Percentiles rank a stretch among this genome's conserved stretches.
These are phyloP conservation scores for Steinernema khuongi DNA, from an alignment of 1,140 invertebrate species.

Conservation along the genomic window DNA sequence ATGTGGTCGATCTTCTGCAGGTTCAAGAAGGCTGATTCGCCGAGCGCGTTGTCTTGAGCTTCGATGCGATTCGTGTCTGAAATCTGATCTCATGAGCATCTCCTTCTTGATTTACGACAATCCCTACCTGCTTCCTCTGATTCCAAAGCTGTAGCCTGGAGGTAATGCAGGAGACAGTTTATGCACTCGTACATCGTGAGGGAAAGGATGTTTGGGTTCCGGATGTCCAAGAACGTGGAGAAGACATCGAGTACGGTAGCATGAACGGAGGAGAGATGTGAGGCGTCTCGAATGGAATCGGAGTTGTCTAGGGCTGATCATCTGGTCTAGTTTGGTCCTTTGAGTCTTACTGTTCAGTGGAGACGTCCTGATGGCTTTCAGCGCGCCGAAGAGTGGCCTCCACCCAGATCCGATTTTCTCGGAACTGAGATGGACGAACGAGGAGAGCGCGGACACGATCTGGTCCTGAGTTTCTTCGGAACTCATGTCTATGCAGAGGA, in stretches of 20 bases:
- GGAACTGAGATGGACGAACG: neutral
- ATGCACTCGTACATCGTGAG: conserved; percentile 5
- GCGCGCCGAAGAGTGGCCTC: neutral
- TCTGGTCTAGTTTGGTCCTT: neutral
- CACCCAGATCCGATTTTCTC: conserved; percentile 4
- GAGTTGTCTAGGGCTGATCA: conserved; percentile 10
- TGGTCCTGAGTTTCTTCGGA: neutral
- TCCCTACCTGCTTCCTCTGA: neutral
- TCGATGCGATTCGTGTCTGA: neutral
- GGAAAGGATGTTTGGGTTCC: neutral
- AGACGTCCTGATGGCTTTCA: neutral
- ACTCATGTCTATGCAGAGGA: neutral
- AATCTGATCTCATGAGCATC: neutral
- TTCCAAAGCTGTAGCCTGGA: neutral
- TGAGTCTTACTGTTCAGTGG: neutral
- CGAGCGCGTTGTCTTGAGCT: neutral
- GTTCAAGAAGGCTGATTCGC: neutral
- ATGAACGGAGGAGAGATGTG: conserved; percentile 4
- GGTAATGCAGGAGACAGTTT: neutral
- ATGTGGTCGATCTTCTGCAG: conserved; percentile 6
- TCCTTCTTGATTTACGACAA: too few species aligned
- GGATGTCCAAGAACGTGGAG: neutral
- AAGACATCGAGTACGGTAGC: neutral
- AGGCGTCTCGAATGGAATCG: neutral
- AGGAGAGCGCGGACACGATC: neutral